These are phyloP conservation scores for Ophioderma brevispina DNA, from an alignment of 35 echinoderm and acorn worm species.

Conservation along the genomic window DNA sequence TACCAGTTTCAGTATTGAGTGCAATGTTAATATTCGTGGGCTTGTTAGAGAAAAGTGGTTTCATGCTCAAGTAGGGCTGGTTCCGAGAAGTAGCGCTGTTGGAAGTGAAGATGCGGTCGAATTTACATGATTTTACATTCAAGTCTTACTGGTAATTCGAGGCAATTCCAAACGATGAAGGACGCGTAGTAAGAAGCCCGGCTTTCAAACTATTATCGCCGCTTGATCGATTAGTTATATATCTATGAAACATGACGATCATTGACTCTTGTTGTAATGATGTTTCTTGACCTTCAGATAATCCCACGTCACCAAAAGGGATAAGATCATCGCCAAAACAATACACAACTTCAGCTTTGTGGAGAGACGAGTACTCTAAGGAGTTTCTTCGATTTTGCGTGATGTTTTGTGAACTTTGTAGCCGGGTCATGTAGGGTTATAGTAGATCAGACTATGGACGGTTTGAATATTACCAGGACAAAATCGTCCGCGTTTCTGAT, in stretches of 20 bases:
- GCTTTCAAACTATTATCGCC: background rate
- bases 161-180: background rate
- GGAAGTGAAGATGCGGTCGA: conserved; percentile 28
- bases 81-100: background rate
- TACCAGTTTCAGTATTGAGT: background rate
- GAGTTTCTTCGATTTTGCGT: conserved; percentile 8
- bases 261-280: background rate
- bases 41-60: background rate
- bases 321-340: background rate
- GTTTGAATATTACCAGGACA: background rate
- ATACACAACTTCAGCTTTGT: background rate
- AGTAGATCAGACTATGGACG: background rate
- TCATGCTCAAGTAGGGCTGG: background rate
- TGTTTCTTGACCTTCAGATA: conserved; percentile 15
- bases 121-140: background rate
- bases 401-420: no score
- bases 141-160: background rate
- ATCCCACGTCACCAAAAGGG: background rate
- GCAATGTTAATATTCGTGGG: background rate
- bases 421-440: background rate
- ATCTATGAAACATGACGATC: conserved; percentile 48
- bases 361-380: background rate
- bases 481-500: background rate
- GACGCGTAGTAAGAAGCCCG: background rate
- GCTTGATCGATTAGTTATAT: background rate